phyloP scores from a whole-genome alignment of 2,888 invertebrate species.

The Junonia oenone region DNA sequence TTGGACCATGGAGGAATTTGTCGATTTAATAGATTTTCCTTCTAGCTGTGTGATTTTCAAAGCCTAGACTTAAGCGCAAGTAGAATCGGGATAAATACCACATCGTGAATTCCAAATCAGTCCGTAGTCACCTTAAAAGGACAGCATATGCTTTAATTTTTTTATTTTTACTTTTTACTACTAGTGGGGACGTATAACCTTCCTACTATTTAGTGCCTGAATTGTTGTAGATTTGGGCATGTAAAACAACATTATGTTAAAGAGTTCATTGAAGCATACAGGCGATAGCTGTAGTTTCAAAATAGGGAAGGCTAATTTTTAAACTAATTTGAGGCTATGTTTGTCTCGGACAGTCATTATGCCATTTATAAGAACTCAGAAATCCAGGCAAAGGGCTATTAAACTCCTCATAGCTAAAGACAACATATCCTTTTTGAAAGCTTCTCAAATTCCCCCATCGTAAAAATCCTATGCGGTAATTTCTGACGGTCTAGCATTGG shows the following conservation, averaged over 20 bases:
- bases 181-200: background rate
- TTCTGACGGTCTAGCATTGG: too few relatives aligned
- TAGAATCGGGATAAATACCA: background rate
- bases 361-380: background rate
- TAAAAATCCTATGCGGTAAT: background rate
- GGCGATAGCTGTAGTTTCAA: background rate
- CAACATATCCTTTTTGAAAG: background rate
- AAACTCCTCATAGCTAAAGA: background rate
- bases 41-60: background rate
- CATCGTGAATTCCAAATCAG: background rate
- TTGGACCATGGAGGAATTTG: background rate
- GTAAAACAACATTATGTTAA: background rate
- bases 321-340: too few relatives aligned
- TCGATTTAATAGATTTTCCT: too few relatives aligned
- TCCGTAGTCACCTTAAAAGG: too few relatives aligned
- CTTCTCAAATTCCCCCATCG: background rate
- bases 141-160: background rate
- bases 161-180: background rate
- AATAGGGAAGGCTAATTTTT: background rate
- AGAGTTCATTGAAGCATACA: background rate
- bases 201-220: background rate
- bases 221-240: background rate
- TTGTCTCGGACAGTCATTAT: background rate
- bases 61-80: background rate
- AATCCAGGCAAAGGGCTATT: background rate